Conservation (phyloP, 1,140 invertebrate genomes). For the Papilio glaucus region DNA sequence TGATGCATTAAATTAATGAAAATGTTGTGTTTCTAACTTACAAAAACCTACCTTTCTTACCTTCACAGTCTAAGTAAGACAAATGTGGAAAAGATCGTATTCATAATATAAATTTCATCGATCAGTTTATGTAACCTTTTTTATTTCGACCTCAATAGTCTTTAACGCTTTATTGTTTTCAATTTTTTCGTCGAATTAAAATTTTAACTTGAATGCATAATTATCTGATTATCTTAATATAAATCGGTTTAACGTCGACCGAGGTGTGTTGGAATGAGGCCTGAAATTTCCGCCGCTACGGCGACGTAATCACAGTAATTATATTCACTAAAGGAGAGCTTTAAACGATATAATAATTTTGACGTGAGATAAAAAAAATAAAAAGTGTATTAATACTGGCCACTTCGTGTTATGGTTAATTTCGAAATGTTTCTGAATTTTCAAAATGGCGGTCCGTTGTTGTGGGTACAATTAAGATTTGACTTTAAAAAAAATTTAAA, state of each 20-base stretch:
- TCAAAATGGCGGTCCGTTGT: slow-evolving; percentile 3
- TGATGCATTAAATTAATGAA: too few species aligned
- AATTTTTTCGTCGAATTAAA: slow-evolving; percentile 17
- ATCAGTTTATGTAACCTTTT: too few species aligned
- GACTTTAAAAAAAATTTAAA: too few species aligned
- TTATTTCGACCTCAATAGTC: too few species aligned
- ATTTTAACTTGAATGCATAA: slow-evolving; percentile 11
- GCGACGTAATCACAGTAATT: slow-evolving; percentile 26
- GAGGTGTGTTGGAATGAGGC: slow-evolving; percentile 21
- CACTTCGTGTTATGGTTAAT: slow-evolving; percentile 13
- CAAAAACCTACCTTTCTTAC: too few species aligned
- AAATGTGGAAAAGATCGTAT: too few species aligned
- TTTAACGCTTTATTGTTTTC: neutral
- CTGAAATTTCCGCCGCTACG: slow-evolving; percentile 20
- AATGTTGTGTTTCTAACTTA: too few species aligned
- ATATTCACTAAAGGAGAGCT: slow-evolving; percentile 32
- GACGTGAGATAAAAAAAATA: slow-evolving; percentile 21
- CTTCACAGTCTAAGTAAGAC: too few species aligned
- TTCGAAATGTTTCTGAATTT: slow-evolving; percentile 11
- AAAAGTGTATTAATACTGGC: slow-evolving; percentile 1
- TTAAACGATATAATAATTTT: slow-evolving; percentile 32
- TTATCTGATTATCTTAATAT: slow-evolving; percentile 34
- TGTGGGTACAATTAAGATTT: too few species aligned
- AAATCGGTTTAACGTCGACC: slow-evolving; percentile 32
- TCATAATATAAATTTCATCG: too few species aligned